Base-by-base conservation (phyloP, 1,140 invertebrate genomes). In the Drosophila gunungcola region DNA sequence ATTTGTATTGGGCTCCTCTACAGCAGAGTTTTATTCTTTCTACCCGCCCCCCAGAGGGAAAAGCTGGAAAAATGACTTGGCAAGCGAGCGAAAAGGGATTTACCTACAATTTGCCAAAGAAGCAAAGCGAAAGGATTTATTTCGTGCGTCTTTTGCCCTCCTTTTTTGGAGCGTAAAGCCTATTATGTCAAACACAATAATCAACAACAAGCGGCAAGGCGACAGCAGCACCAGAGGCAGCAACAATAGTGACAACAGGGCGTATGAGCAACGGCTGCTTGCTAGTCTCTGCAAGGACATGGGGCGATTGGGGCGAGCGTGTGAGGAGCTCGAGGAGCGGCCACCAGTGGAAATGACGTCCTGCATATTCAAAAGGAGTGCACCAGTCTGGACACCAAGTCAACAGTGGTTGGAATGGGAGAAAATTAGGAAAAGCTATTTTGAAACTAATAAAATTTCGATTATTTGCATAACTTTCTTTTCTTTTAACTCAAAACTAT, bases 171-270 rank as follows among this genome's bases (percentile, higher is more conserved):
- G 80, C 85, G 80, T 85, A 89, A 89, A 89, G 89, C 80, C 88
- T 89, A 91, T 91, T 91, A 91, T 89, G 89, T 85, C 88, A 85
- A 91, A 91, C 88, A 91, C 83, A 91, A 91, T 91, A 91, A 91
- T 91, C 88, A 91, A 91, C 83, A 84, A 83, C 58, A 62, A 82
- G 65, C 65, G 51, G 42, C 55, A 55, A 43, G 49, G 49, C 62
- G 49, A 67, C 51, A 38, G 56, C 56, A 65, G 64, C 73, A 63
- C 32, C 52, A 55, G 21, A 54, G 32, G 43, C 51, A 48, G 46
- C 67, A 57, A 88, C 73, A 67, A 76, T 74, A 76, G 68, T 63
- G 77, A 62, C 62, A 91, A 81, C 68, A 42, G 72, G 73, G 62
- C 80, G 76, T 88, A 88, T 88, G 83, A 67, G 72, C 79, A 83